Conservation (phyloP, 2,888 invertebrate genomes). For the Penaeus monodon region DNA sequence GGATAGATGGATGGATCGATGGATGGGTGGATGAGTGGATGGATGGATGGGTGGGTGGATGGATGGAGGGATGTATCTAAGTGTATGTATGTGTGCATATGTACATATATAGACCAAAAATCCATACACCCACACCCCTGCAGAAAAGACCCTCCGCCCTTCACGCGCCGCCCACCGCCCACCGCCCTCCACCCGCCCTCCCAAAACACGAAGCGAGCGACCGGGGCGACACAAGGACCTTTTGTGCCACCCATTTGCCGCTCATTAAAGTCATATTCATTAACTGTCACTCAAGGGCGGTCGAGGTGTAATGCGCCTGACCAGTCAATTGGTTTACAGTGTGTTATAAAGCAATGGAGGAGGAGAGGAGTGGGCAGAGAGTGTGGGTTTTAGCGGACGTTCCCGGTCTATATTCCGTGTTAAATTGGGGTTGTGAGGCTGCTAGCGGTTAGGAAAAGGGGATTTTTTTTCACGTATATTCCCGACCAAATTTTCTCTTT, state of each 20-base stretch:
- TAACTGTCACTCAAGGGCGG: conserved; percentile 35
- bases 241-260: conserved; percentile 32
- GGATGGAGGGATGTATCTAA: too few relatives aligned
- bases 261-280: conserved; percentile 49
- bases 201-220: too few relatives aligned
- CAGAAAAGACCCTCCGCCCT: too few relatives aligned
- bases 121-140: too few relatives aligned
- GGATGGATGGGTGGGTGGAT: too few relatives aligned
- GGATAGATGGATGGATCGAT: too few relatives aligned
- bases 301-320: conserved; percentile 15
- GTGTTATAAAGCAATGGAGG: conserved; percentile 38
- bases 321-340: conserved; percentile 52
- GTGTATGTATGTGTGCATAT: too few relatives aligned
- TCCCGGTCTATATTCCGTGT: not conserved
- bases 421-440: conserved; percentile 6
- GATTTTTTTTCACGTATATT: not conserved
- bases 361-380: not conserved
- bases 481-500: not conserved
- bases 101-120: too few relatives aligned
- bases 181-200: not conserved
- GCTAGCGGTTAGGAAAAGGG: not conserved
- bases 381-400: conserved; percentile 14
- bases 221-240: not conserved
- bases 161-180: too few relatives aligned
- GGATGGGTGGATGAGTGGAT: too few relatives aligned